A percentile compares a stretch with the other conserved stretches of the same genome.
phyloP scores from a whole-genome alignment of 2,797 vertebrate species.

The Astyanax mexicanus region DNA sequence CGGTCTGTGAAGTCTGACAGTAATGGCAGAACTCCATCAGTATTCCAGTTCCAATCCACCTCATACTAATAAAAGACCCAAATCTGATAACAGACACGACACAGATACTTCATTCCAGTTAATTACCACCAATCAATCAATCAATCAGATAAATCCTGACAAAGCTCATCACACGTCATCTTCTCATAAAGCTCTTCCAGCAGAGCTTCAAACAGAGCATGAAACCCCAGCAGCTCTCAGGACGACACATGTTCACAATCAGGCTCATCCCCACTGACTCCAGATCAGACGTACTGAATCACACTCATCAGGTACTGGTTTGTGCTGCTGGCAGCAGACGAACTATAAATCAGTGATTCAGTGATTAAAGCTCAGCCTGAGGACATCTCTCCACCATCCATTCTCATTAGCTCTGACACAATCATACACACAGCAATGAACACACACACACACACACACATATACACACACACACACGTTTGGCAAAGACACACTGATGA shows the following conservation, averaged over 20 bases:
- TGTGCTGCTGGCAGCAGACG: no score
- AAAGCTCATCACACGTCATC: not conserved
- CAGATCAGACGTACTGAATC: slow-evolving; percentile 22
- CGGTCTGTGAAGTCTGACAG: not conserved
- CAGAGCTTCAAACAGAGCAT: not conserved
- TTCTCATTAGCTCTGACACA: not conserved
- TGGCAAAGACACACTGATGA: no score
- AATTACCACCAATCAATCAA: not conserved
- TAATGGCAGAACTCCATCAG: no score
- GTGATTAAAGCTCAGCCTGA: slow-evolving; percentile 17
- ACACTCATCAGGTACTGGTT: not conserved
- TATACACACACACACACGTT: not conserved
- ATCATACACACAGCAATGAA: not conserved
- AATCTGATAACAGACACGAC: not conserved
- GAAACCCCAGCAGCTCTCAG: not conserved
- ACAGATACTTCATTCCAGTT: no score
- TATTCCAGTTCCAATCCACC: not conserved
- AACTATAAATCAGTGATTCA: not conserved
- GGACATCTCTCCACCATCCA: not conserved
- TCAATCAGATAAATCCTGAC: no score
- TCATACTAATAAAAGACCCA: not conserved
- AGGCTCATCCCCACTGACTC: slow-evolving; percentile 18
- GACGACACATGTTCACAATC: not conserved
- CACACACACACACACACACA: not conserved
- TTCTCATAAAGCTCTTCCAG: not conserved